Base-by-base conservation (phyloP, 2,113 vertebrate species). In the Xyrauchen texanus region DNA sequence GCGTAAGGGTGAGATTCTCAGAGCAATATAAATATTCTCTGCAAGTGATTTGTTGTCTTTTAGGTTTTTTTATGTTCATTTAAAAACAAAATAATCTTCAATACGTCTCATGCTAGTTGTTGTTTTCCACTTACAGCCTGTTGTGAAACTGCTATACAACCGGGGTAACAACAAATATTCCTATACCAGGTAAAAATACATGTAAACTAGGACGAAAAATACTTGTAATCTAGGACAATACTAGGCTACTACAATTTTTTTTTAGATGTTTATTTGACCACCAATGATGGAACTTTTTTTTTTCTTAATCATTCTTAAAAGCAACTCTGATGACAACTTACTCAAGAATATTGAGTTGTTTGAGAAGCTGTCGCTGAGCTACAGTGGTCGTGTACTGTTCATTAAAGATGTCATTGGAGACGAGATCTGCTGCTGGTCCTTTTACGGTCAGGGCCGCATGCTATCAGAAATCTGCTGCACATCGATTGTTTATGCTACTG, bases 111-210 rank as follows among this genome's bases (percentile, higher is more conserved):
- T 61, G 34, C 13, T 13, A 70, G 71, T 42, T 72, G n/a, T 81
- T 13, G 61, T 79, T 13, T 53, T 57, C 53, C 49, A 45, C 44
- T 68, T 62, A 55, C 65, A 99, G 97, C 97, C 97, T 0, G 96
- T 96, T 74, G 97, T 98, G 82, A 99, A 97, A 90, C 92, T 99
- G 84, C 93, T 97, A 10, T 97, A 98, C 87, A 99, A 99, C 49
- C 92, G 97, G 86, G 98, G 96, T 90, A 99, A 99, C 87, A 99
- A 99, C 90, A 99, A 99, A 78, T 98, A 98, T 76, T 99, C 97
- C 52, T 98, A 98, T 76, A 99, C 97, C 88, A 98, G 96, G 97
- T 99, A 90, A 82, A 60, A n/a, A 84, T 76, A 64, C 21, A 1
- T 34, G 21, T 34, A 34, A 34, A 34, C 21, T 34, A 34, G 21